Conservation (phyloP, 2,113 vertebrate genomes). For the Fulmarus glacialis region DNA sequence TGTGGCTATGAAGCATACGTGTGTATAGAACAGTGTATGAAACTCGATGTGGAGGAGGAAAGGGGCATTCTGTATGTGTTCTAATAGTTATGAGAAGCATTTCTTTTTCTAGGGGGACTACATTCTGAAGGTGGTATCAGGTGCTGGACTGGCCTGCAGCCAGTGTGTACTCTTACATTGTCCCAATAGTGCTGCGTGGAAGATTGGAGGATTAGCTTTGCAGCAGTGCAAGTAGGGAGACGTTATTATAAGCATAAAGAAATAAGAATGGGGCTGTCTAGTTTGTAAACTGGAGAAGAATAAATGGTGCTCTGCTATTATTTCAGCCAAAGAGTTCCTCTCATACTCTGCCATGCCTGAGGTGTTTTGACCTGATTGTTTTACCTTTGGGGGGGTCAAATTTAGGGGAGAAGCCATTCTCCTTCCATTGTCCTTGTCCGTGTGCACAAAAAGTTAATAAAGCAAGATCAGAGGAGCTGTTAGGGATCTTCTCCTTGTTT, state of each 20-base stretch:
- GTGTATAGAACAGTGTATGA: not conserved
- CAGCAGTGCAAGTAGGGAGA: not conserved
- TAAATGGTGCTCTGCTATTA: not conserved
- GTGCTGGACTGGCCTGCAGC: not conserved
- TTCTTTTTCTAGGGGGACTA: not conserved
- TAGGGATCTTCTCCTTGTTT: not conserved
- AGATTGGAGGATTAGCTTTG: not conserved
- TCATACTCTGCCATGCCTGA: not conserved
- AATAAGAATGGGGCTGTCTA: not conserved
- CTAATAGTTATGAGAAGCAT: not conserved
- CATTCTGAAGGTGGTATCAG: not conserved
- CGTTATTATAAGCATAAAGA: not conserved
- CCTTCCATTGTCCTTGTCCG: not conserved
- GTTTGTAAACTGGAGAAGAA: not conserved
- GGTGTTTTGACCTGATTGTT: not conserved
- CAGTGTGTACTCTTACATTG: not conserved
- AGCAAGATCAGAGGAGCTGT: not conserved
- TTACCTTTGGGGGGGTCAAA: not conserved
- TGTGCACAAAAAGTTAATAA: not conserved
- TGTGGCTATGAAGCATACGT: not conserved
- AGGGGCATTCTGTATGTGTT: not conserved
- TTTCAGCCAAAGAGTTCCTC: not conserved
- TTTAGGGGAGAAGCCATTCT: not conserved
- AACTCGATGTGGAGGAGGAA: not conserved
- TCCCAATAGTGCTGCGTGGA: not conserved